Evolutionary conservation across 1,140 invertebrate species (phyloP).

Genomic region (Thalassaphorura encarpata): DNA sequence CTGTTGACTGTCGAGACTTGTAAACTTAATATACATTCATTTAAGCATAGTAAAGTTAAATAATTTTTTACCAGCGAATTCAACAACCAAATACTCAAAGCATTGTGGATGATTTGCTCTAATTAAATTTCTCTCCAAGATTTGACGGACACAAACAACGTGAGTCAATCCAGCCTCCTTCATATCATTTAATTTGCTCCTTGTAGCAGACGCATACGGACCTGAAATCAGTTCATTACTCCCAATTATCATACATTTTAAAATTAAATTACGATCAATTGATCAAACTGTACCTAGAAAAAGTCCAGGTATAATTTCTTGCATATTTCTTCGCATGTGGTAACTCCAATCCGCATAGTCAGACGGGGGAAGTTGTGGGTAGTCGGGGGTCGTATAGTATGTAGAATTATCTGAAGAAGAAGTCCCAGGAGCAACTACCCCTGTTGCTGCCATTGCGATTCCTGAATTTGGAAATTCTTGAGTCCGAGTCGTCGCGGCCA

Average conservation of each 20-base stretch:
- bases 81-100: slow-evolving; percentile 43
- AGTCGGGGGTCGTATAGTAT: too few relatives aligned
- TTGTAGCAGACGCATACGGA: slow-evolving; percentile 18
- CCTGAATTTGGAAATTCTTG: too few relatives aligned
- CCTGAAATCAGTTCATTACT: too few relatives aligned
- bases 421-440: too few relatives aligned
- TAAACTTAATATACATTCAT: background rate
- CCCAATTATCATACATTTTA: too few relatives aligned
- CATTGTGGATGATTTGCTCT: slow-evolving; percentile 54
- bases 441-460: too few relatives aligned
- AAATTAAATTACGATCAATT: too few relatives aligned
- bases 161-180: slow-evolving; percentile 49
- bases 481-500: too few relatives aligned
- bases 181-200: slow-evolving; percentile 9
- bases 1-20: too few relatives aligned
- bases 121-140: slow-evolving; percentile 54
- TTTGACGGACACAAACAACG: slow-evolving; percentile 57
- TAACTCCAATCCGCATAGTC: slow-evolving; percentile 20
- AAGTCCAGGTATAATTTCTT: slow-evolving; percentile 58
- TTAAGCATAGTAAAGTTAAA: background rate
- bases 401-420: too few relatives aligned
- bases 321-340: slow-evolving; percentile 34
- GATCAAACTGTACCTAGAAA: too few relatives aligned
- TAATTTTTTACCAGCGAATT: slow-evolving; percentile 11
- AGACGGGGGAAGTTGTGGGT: slow-evolving; percentile 14